phyloP scores from a whole-genome alignment of 2,888 invertebrate species.

The Rhingia campestris region DNA sequence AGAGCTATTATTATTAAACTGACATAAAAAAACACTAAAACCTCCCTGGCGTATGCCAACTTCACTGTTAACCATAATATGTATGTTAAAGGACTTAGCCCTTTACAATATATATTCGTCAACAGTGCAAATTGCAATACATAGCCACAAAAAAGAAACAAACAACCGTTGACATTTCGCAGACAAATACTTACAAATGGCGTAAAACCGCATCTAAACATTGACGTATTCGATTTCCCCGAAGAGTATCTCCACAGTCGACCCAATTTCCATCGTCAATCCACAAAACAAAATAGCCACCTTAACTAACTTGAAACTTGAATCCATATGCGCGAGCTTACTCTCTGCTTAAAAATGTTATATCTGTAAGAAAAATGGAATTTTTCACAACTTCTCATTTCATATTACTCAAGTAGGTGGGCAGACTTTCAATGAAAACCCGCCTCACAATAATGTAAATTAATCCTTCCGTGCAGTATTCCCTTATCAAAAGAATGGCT shows the following conservation, averaged over 20 bases:
- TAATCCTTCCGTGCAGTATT: constrained; percentile 59
- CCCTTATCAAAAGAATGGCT: constrained; percentile 58
- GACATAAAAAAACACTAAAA: no score
- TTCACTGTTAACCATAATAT: neutral
- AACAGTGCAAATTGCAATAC: neutral
- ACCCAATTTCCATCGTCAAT: constrained; percentile 43
- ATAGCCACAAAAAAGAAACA: neutral
- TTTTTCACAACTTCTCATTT: constrained; percentile 18
- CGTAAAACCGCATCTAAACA: constrained; percentile 32
- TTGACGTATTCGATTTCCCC: constrained; percentile 43
- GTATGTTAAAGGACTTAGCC: neutral
- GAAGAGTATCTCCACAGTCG: neutral
- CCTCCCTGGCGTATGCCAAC: no score
- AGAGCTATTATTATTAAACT: no score
- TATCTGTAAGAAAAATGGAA: neutral
- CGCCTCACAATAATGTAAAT: constrained; percentile 38
- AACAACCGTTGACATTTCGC: constrained; percentile 36
- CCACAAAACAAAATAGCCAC: neutral
- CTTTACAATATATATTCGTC: neutral
- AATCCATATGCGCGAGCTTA: constrained; percentile 14
- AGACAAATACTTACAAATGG: constrained; percentile 18
- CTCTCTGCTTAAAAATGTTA: constrained; percentile 10
- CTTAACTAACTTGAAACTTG: constrained; percentile 37
- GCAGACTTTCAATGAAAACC: constrained; percentile 26
- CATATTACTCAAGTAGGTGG: constrained; percentile 15